These are phyloP conservation scores for Atrichornis clamosus DNA, from an alignment of 2,113 vertebrate genomes.

Conservation along the genomic window DNA sequence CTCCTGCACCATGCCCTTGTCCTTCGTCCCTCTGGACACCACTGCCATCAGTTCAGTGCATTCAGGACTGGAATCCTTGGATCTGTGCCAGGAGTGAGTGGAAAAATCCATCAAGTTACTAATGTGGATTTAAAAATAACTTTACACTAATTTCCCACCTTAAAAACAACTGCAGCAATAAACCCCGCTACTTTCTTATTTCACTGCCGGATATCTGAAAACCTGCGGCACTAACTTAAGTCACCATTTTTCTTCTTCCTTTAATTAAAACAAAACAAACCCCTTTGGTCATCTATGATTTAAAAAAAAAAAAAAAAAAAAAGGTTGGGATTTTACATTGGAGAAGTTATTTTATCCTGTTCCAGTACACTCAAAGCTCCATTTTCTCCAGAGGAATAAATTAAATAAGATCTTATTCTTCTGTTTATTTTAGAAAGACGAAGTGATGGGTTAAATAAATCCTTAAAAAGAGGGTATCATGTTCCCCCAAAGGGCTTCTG, in stretches of 20 bases:
- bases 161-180: background rate
- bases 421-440: constrained; percentile 8
- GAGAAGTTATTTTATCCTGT: background rate
- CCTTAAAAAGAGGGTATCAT: background rate
- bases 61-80: background rate
- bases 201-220: constrained; percentile 47
- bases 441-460: background rate
- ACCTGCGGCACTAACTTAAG: constrained; percentile 7
- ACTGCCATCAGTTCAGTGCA: background rate
- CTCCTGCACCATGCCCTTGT: background rate
- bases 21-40: background rate
- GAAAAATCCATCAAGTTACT: constrained; percentile 58
- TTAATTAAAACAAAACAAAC: constrained; percentile 51
- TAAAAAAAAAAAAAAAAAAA: background rate
- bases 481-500: background rate
- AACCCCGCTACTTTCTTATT: constrained; percentile 21
- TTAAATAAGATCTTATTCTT: constrained; percentile 22
- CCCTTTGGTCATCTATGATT: constrained; percentile 17
- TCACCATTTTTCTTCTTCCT: background rate
- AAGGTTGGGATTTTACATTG: constrained; percentile 4
- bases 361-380: constrained; percentile 23
- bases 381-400: constrained; percentile 18
- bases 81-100: background rate
- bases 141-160: background rate
- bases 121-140: constrained; percentile 69